Base-by-base conservation (phyloP, 2,888 invertebrate genomes). In the Mythimna ferrago region DNA sequence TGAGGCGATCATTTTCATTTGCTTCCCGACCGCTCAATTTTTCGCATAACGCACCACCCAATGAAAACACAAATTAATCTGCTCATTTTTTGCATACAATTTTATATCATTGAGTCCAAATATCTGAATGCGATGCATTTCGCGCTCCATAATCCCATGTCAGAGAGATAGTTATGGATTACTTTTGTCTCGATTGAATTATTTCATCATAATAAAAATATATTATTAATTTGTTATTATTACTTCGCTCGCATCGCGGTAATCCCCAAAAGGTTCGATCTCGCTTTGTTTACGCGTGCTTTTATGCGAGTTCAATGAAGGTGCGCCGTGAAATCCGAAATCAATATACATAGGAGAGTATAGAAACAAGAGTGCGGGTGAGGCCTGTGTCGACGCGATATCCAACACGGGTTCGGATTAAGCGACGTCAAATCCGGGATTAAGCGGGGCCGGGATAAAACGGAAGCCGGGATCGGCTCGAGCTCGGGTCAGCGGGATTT, bases 341-440 rank as follows among this genome's bases (percentile, higher is more conserved):
- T 95, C 95, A 93, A 94, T 95, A 94, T 53, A 48, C 48, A 53
- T 90, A 93, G 85, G 82, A 85, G 88, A 87, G 87, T 87, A 89
- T 90, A 91, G 90, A 88, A 88, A 91, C 92, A 90, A 89, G 91
- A 92, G 94, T 91, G 91, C 91, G 93, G 92, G 89, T 89, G 93
- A 92, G 92, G 93, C 92, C 94, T 95, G 96, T 95, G 96, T 94
- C 94, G 95, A 94, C 97, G 97, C 96, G 97, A 97, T 96, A 97
- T 96, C 96, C 97, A 96, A 97, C 97, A 97, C 96, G 97, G 97
- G 97, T 96, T 92, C 96, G 97, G 97, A 97, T 97, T 97, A 97
- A 96, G 96, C 94, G 95, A 96, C 96, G 96, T 94, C 94, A 95
- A 96, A 96, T 96, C 96, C 95, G 89, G 96, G 96, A 96, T 96